Base-by-base conservation (phyloP, 2,797 vertebrate genomes). In the Anguilla megastoma region DNA sequence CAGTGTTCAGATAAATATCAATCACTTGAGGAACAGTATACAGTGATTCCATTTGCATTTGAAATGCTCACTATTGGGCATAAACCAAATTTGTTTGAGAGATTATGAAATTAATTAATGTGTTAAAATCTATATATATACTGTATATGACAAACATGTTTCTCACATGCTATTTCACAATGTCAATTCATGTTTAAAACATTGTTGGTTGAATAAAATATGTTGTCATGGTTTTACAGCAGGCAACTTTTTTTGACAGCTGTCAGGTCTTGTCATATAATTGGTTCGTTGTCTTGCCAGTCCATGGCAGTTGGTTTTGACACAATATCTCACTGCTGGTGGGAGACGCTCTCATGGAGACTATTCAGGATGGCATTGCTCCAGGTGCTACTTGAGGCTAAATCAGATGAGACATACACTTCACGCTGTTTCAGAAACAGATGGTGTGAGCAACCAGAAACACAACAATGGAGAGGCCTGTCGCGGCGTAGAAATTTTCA, bases 361-460 rank as follows among this genome's bases (percentile, higher is more conserved):
- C 76, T 80, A 5, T 82, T 50, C 16, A 79, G 30, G 12, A 18
- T n/a, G 45, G 21, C 79, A 48, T 82, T 82, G 45, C 79, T 82
- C 24, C 45, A 50, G 79, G 79, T 82, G 41, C 16, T n/a, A 50
- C 79, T n/a, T 9, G 76, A 50, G 79, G 79, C 79, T 82, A 82
- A 82, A n/a, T 82, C 21, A 10, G 79, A 48, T 50, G 45, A 82
- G 45, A n/a, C 18, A 12, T 12, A 41, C 74, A 41, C 74, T 41
- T 36, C 14, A 41, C 33, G 27, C 69, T 30, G 27, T 33, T 30
- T 71, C 69, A 79, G 21, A 79, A 18, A 50, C 79, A 82, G 27
- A 48, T 18, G 8, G 41, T 50, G 45, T 21, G 45, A 82, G 50
- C 7, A 45, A 7, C 74, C 74, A 33, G 36, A 79, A 45, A 18